Conservation (phyloP, 2,888 invertebrate genomes). For the Dilophus febrilis region DNA sequence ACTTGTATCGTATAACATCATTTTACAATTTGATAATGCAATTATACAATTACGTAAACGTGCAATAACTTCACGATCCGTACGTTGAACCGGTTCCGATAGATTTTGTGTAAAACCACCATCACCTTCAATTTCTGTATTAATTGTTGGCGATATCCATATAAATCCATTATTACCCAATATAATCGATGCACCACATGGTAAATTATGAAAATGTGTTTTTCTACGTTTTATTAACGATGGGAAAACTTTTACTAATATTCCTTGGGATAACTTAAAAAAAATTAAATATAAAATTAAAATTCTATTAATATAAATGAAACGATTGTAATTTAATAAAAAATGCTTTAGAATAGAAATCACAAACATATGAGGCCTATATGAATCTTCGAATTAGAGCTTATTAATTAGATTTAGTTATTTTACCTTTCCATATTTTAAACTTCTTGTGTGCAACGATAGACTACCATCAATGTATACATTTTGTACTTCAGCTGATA, state of each 20-base stretch:
- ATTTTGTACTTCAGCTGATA: slow-evolving; percentile 95
- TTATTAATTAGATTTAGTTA: too few relatives aligned
- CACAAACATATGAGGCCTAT: slow-evolving; percentile 5
- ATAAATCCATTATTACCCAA: slow-evolving; percentile 94
- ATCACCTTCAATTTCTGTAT: slow-evolving; percentile 40
- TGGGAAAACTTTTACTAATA: slow-evolving; percentile 77
- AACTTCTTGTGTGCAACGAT: slow-evolving; percentile 85
- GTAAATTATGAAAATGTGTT: slow-evolving; percentile 87
- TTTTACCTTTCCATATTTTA: slow-evolving; percentile 89
- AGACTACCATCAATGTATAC: slow-evolving; percentile 81
- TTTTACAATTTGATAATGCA: slow-evolving; percentile 68
- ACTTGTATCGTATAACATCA: slow-evolving; percentile 84
- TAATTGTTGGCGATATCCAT: slow-evolving; percentile 67
- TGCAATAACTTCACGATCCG: slow-evolving; percentile 72
- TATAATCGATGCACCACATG: slow-evolving; percentile 81
- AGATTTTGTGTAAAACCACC: slow-evolving; percentile 66
- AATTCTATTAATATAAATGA: slow-evolving; percentile 2
- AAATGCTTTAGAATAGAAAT: background rate
- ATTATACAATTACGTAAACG: slow-evolving; percentile 79
- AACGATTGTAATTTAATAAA: background rate
- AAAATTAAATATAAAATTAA: slow-evolving; percentile 28
- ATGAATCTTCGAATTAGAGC: too few relatives aligned
- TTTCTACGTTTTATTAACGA: slow-evolving; percentile 83
- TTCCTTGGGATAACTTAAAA: slow-evolving; percentile 55
- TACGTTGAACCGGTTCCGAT: slow-evolving; percentile 46